These are phyloP conservation scores for Adelognathus sp. DNA, from an alignment of 2,888 invertebrate genomes.

Conservation along the genomic window DNA sequence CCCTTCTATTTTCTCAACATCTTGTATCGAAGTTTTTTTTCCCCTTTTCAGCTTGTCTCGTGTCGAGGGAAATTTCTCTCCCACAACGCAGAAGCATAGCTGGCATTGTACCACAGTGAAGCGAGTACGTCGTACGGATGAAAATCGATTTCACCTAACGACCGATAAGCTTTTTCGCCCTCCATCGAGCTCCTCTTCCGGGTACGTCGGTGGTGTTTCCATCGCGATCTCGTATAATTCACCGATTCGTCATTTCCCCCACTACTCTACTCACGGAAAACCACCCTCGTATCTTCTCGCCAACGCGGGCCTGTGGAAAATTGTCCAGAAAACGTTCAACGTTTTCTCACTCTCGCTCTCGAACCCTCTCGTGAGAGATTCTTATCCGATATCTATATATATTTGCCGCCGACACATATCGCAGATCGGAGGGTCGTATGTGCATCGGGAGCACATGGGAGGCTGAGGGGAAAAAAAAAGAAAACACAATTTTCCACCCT, in stretches of 20 bases:
- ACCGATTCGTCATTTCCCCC: constrained; percentile 39
- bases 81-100: neutral
- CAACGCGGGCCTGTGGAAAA: constrained; percentile 25
- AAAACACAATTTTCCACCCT: too few relatives aligned
- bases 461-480: too few relatives aligned
- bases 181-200: constrained; percentile 26
- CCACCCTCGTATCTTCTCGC: neutral
- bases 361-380: constrained; percentile 9
- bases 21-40: neutral
- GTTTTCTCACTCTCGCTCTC: neutral
- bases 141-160: constrained; percentile 33
- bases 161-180: constrained; percentile 38
- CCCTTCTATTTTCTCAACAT: neutral
- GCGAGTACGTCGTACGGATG: neutral
- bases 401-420: too few relatives aligned
- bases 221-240: constrained; percentile 39
- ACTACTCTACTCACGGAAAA: neutral
- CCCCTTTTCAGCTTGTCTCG: too few relatives aligned
- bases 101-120: neutral
- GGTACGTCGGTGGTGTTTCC: too few relatives aligned
- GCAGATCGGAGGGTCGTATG: too few relatives aligned
- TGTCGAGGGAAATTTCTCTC: neutral
- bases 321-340: constrained; percentile 5
- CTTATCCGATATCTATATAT: constrained; percentile 5
- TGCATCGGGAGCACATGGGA: too few relatives aligned